Base-by-base conservation (phyloP, 2,113 vertebrate species). In the Phylloscopus trochiloides region DNA sequence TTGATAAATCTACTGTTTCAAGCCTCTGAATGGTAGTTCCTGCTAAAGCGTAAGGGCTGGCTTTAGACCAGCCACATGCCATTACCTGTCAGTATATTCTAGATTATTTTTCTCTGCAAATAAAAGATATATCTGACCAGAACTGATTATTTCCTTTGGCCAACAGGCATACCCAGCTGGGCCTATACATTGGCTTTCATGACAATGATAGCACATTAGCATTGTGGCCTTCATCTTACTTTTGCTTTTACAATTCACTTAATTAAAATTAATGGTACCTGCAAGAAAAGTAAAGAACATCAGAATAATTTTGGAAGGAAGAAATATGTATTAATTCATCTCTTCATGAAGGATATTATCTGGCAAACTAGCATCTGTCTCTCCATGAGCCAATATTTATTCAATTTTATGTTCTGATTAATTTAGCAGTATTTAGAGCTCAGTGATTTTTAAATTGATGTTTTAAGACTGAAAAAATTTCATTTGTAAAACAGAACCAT, bases 261-360 rank as follows among this genome's bases (percentile, higher is more conserved):
- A 94, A 70, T 96, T 92, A 92, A 70, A 90, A 97, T 67, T 62
- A 97, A 95, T 86, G 43, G 17, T 58, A 93, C 81, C 87, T 95
- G 63, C 12, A 66, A 81, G 68, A 91, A 92, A 75, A 76, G 89
- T 71, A 80, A 74, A 86, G 57, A 62, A 16, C 21, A 58, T 34
- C 58, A 62, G 9, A 73, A 87, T 63, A 87, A 90, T 52, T 70
- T 32, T 54, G 36, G 42, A 55, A 81, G 18, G 74, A 90, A 75
- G 57, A 63, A 81, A 61, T 7, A 36, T 59, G 16, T 43, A 61
- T 38, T 90, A 89, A 94, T 94, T 95, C 21, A 61, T 71, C 31
- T 84, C 29, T 70, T 76, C n/a, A 57, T 74, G 58, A 67, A 94
- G 43, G 28, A 84, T 51, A 65, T 68, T 75, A 73, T 61, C 58